Conservation (phyloP, 2,113 vertebrate genomes). For the Pseudorasbora parva region DNA sequence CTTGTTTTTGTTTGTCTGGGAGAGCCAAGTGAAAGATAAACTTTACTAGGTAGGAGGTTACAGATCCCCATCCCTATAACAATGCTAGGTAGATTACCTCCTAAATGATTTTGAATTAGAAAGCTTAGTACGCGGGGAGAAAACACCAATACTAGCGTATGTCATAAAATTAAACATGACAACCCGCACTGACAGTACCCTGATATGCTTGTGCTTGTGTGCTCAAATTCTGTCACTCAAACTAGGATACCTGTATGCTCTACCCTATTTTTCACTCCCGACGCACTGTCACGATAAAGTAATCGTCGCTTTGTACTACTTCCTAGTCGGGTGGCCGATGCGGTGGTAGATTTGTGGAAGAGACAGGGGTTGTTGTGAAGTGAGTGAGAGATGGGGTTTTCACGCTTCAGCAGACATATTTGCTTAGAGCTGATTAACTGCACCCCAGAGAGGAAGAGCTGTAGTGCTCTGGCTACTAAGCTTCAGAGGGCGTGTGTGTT, state of each 20-base stretch:
- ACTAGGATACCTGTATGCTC: neutral
- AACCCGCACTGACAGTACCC: neutral
- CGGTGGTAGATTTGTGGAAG: constrained; percentile 16
- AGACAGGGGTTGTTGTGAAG: constrained; percentile 71
- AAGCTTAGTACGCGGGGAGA: neutral
- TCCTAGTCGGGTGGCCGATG: constrained; percentile 23
- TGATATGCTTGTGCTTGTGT: neutral
- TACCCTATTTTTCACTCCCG: constrained; percentile 7
- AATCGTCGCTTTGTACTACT: constrained; percentile 12
- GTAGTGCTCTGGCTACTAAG: constrained; percentile 66
- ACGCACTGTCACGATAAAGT: constrained; percentile 38
- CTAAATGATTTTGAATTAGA: constrained; percentile 37
- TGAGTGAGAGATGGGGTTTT: constrained; percentile 68
- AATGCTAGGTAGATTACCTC: constrained; percentile 53
- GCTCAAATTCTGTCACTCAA: constrained; percentile 18
- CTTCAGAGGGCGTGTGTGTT: constrained; percentile 53
- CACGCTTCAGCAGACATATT: constrained; percentile 66
- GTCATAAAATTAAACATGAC: neutral
- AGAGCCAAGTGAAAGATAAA: constrained; percentile 73
- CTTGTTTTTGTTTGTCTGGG: constrained; percentile 82
- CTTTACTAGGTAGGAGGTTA: constrained; percentile 79
- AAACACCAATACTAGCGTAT: neutral
- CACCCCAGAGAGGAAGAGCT: constrained; percentile 68
- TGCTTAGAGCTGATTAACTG: constrained; percentile 70
- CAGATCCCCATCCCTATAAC: constrained; percentile 68